Base-by-base conservation (phyloP, 2,113 vertebrate genomes). In the Hypomesus transpacificus region DNA sequence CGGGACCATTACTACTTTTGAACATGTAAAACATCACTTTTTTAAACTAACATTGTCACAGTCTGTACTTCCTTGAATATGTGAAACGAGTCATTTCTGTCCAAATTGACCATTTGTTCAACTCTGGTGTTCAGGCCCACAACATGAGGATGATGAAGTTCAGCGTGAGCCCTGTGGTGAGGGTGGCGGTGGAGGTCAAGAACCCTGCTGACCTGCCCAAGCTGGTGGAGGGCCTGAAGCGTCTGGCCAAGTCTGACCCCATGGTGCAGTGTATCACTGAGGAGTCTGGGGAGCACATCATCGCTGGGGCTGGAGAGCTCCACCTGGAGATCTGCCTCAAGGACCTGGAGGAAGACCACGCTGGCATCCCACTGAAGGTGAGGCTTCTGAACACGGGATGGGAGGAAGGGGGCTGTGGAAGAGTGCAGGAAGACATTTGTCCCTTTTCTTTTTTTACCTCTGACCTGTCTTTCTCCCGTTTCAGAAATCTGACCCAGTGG, bases 211-310 rank as follows among this genome's bases (percentile, higher is more conserved):
- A 95, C 81, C 87, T 95, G 78, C 94, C 94, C 77, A 95, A 95
- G 73, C 86, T 95, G 74, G 94, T 95, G 57, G 94, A 95, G 77
- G 94, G 94, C 0, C 85, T 95, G 60, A 95, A 95, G 21, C 90
- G 94, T 20, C 85, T 95, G 69, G 94, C 94, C 75, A 95, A 95
- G 83, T 95, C 94, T 0, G 94, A 95, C 74, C 94, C 94, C 28
- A 95, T 95, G 94, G 94, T 95, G 86, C 94, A 95, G 92, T 95
- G 94, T 70, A 95, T 95, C 84, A 95, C 95, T 0, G 93, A 95
- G 83, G 94, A 95, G 80, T 95, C 94, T 0, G 94, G 94, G 0
- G 94, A 95, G 81, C 94, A 95, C 83, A 95, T 95, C 86, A 94
- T 95, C 0, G 94, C 94, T 0, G 94, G 94, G 0, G 94, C 94